Evolutionary conservation across 2,113 vertebrate genomes (phyloP).

Genomic region (Diadophis punctatus): DNA sequence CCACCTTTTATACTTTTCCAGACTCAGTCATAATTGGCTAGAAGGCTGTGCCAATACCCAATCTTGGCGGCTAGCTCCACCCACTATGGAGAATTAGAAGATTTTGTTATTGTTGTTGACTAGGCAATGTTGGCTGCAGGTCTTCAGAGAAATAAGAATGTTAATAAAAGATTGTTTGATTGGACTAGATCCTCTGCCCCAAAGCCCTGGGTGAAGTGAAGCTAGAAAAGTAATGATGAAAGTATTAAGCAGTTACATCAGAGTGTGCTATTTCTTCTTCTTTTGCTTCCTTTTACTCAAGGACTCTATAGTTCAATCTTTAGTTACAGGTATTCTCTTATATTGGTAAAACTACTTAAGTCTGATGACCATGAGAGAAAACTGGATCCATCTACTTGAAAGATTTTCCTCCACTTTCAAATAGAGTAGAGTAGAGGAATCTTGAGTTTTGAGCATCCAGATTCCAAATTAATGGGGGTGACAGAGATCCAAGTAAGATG

Average conservation of each 20-base stretch:
- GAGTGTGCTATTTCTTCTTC: not conserved
- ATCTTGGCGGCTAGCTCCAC: no score
- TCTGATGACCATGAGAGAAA: not conserved
- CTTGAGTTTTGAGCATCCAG: not conserved
- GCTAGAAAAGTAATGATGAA: not conserved
- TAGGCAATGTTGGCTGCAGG: not conserved
- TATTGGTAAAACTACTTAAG: not conserved
- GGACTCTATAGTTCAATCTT: not conserved
- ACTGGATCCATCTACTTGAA: not conserved
- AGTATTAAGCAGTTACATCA: not conserved
- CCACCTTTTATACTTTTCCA: no score
- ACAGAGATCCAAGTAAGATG: not conserved
- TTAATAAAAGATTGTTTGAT: not conserved
- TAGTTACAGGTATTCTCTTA: not conserved
- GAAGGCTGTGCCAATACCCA: no score
- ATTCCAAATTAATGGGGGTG: not conserved
- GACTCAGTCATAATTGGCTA: no score
- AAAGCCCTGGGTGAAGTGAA: not conserved
- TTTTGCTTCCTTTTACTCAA: not conserved
- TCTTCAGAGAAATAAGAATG: not conserved
- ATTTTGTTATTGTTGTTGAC: not conserved
- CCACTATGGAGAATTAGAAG: no score
- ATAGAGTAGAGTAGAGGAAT: not conserved
- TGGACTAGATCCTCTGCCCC: not conserved
- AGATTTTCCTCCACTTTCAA: rapidly evolving